A percentile compares a stretch with the other conserved stretches of the same genome.
These are phyloP conservation scores for Varecia variegata DNA, from an alignment of 2,797 vertebrate species.

Conservation along the genomic window DNA sequence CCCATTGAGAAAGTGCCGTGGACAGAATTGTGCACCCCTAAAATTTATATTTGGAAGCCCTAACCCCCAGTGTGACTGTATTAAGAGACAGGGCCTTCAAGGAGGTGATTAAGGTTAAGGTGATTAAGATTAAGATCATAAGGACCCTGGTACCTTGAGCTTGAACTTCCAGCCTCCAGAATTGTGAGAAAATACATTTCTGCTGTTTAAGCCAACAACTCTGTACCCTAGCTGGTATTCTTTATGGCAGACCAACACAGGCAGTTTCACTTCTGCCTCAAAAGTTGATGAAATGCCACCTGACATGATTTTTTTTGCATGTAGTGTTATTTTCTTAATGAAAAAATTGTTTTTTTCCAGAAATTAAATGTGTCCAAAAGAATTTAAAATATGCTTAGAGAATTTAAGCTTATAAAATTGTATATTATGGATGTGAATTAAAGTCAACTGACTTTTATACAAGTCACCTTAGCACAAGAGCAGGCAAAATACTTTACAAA, in stretches of 20 bases:
- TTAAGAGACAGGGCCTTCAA: background rate
- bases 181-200: background rate
- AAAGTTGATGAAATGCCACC: background rate
- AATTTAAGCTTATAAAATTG: background rate
- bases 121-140: background rate
- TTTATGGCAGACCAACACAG: background rate
- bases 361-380: background rate
- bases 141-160: background rate
- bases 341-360: background rate
- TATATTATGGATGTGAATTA: background rate
- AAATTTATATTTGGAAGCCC: background rate
- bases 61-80: background rate
- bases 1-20: background rate
- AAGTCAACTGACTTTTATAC: conserved; percentile 14
- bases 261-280: background rate
- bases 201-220: background rate
- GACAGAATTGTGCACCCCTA: background rate
- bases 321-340: background rate
- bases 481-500: conserved; percentile 8
- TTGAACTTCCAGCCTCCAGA: background rate
- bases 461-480: background rate
- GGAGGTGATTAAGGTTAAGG: background rate
- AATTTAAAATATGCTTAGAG: background rate
- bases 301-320: background rate
- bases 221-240: background rate